Evolutionary conservation across 1,140 invertebrate genomes (phyloP).

Genomic region (Drosophila ananassae): DNA sequence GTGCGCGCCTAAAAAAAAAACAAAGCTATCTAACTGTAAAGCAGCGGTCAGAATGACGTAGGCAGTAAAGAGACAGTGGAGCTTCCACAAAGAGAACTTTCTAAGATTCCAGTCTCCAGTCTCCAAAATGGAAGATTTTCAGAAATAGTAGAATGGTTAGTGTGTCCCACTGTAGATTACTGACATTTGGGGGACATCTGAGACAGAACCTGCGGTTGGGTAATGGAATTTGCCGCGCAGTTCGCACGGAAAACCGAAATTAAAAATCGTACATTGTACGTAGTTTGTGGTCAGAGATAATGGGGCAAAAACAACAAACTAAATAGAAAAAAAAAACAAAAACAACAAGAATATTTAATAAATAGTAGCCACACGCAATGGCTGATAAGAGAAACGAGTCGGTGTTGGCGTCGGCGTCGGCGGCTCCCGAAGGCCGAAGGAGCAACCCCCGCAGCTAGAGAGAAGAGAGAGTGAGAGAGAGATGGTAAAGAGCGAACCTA

Average conservation of each 20-base stretch:
- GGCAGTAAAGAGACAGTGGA: constrained; percentile 27
- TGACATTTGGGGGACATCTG: background rate
- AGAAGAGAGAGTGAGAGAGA: constrained; percentile 10
- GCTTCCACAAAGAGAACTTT: background rate
- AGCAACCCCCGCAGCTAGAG: constrained; percentile 38
- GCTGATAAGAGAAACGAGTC: constrained; percentile 58
- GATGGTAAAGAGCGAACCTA: constrained; percentile 6
- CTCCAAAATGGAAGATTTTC: no score
- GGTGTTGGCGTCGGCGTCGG: constrained; percentile 7
- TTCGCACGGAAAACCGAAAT: constrained; percentile 22
- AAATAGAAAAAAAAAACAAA: constrained; percentile 30
- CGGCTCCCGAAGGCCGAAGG: constrained; percentile 36
- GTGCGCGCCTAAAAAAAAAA: constrained; percentile 42
- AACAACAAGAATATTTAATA: constrained; percentile 58
- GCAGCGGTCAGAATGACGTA: constrained; percentile 60
- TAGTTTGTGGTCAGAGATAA: constrained; percentile 73
- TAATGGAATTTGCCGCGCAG: constrained; percentile 60
- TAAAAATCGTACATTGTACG: constrained; percentile 45
- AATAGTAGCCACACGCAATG: constrained; percentile 69
- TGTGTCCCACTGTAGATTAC: background rate
- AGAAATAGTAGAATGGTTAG: no score
- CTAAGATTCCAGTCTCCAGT: background rate
- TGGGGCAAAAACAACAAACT: constrained; percentile 35
- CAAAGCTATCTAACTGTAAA: constrained; percentile 61
- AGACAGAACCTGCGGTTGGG: constrained; percentile 14